A percentile compares a stretch with the other conserved stretches of the same genome.
phyloP scores from a whole-genome alignment of 2,888 invertebrate genomes.

The Papilio protenor region DNA sequence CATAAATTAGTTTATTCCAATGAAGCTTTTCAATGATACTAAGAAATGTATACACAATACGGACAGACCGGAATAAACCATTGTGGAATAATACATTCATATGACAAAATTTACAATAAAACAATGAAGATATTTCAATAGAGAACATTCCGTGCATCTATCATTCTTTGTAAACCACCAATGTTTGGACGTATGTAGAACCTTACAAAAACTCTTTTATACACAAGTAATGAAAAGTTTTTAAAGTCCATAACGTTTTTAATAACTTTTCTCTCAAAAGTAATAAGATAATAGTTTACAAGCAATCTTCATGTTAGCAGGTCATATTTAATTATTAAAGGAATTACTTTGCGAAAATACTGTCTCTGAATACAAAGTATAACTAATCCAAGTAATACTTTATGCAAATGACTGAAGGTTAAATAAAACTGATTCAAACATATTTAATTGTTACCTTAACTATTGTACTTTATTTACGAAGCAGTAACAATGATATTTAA shows the following conservation, averaged over 20 bases:
- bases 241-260: not conserved
- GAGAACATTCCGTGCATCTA: slow-evolving; percentile 20
- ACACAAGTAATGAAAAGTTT: not conserved
- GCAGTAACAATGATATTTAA: slow-evolving; percentile 23
- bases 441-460: not conserved
- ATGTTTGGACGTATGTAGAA: slow-evolving; percentile 9
- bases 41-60: slow-evolving; percentile 1
- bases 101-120: slow-evolving; percentile 22
- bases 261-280: not conserved
- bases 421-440: not conserved
- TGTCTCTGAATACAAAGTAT: not conserved
- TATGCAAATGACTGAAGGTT: not conserved
- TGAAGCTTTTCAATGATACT: not conserved
- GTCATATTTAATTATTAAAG: too few relatives aligned
- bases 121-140: slow-evolving; percentile 28
- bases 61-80: slow-evolving; percentile 22
- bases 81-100: slow-evolving; percentile 48
- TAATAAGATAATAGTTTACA: too few relatives aligned
- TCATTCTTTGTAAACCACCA: slow-evolving; percentile 19
- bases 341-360: too few relatives aligned
- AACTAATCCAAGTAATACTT: not conserved
- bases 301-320: too few relatives aligned
- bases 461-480: not conserved
- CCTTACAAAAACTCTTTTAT: not conserved
- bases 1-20: not conserved